A percentile compares a stretch with the other conserved stretches of the same genome.
Evolutionary conservation across 2,888 invertebrate species (phyloP).

Genomic region (Sesia apiformis): DNA sequence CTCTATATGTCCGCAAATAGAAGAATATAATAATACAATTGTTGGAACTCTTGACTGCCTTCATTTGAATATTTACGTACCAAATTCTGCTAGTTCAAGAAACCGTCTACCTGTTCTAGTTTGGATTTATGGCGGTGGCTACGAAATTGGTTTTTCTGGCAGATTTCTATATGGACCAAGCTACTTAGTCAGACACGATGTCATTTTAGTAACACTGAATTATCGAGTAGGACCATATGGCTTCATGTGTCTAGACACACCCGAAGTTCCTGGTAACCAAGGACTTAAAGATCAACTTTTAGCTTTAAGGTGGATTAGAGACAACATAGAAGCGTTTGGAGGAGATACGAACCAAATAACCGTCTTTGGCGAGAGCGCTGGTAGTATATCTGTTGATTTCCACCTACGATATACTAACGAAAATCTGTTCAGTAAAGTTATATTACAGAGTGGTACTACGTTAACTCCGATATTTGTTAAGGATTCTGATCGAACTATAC

Average conservation of each 20-base stretch:
- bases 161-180: slow-evolving; percentile 28
- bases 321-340: slow-evolving; percentile 41
- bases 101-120: slow-evolving; percentile 35
- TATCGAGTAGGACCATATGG: slow-evolving; percentile 46
- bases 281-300: slow-evolving; percentile 42
- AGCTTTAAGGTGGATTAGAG: slow-evolving; percentile 41
- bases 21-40: slow-evolving; percentile 19
- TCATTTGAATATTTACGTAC: slow-evolving; percentile 36
- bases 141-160: slow-evolving; percentile 22
- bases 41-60: slow-evolving; percentile 35
- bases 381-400: slow-evolving; percentile 27
- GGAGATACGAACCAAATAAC: slow-evolving; percentile 39
- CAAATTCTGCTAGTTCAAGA: slow-evolving; percentile 24
- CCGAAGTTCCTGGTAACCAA: slow-evolving; percentile 40
- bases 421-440: slow-evolving; percentile 32
- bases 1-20: slow-evolving; percentile 35
- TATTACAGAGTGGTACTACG: slow-evolving; percentile 39
- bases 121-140: slow-evolving; percentile 40
- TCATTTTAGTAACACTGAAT: slow-evolving; percentile 41
- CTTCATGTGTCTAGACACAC: slow-evolving; percentile 40
- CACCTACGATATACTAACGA: slow-evolving; percentile 22
- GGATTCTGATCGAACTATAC: slow-evolving; percentile 22
- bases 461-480: slow-evolving; percentile 20
- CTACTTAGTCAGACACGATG: slow-evolving; percentile 33
- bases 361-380: slow-evolving; percentile 42